These are phyloP conservation scores for Polia nebulosa DNA, from an alignment of 2,888 invertebrate genomes.

Conservation along the genomic window DNA sequence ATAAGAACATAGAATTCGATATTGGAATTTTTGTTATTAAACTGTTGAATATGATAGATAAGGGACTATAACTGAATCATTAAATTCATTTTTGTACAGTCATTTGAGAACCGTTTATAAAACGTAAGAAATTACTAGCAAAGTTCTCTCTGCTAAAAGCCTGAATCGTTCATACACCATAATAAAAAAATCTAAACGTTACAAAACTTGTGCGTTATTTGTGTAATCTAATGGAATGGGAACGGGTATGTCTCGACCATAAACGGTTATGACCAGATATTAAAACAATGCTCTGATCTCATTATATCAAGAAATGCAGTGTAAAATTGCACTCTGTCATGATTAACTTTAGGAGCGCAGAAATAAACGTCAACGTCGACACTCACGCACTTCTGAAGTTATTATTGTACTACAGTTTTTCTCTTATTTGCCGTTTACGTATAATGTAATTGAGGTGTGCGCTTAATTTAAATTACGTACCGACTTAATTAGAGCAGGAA, in stretches of 20 bases:
- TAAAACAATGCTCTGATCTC: constrained; percentile 10
- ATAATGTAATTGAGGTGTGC: constrained; percentile 17
- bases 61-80: too few relatives aligned
- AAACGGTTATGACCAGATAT: constrained; percentile 3
- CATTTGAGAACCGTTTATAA: too few relatives aligned
- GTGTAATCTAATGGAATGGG: neutral
- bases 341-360: constrained; percentile 38
- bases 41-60: too few relatives aligned
- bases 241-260: neutral
- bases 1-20: too few relatives aligned
- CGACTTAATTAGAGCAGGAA: constrained; percentile 40
- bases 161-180: too few relatives aligned
- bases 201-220: too few relatives aligned
- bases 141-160: too few relatives aligned
- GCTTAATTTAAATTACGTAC: constrained; percentile 36
- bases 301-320: constrained; percentile 56
- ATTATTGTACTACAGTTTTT: constrained; percentile 26
- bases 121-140: too few relatives aligned
- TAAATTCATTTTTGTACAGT: too few relatives aligned
- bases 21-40: too few relatives aligned
- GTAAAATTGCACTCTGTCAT: constrained; percentile 64
- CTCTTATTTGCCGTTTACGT: constrained; percentile 20
- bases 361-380: constrained; percentile 50
- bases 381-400: constrained; percentile 32
- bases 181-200: neutral